Evolutionary conservation across 2,113 vertebrate genomes (phyloP), one percentile per base, ranked within the genome.

Genomic region (Pontoporia blainvillei): DNA sequence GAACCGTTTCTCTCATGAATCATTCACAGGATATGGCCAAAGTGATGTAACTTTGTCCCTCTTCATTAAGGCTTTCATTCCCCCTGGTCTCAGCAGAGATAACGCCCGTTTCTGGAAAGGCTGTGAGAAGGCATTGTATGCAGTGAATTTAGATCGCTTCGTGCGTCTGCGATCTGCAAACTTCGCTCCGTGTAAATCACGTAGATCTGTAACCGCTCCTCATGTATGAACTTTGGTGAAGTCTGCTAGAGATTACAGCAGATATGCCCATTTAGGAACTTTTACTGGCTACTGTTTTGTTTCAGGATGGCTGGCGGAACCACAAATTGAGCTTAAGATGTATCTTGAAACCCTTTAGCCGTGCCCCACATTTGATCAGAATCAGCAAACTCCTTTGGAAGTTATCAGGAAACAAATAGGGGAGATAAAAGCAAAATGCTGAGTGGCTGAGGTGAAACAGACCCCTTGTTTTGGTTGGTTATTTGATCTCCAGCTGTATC

Each of bases 351-450:
- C 97, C 91, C 76, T 96, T 95, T 94, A 95, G 91, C 95, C 86
- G 89, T 95, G 94, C 93, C 62, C 86, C 94, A 81, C 96, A 93
- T 96, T 97, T 95, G 89, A 96, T 98, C 96, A 96, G 93, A 96
- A 96, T 96, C 91, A 97, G 95, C 71, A 84, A 91, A 75, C 64
- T 86, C 83, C 96, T 97, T 98, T 96, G 97, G 97, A 97, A 98
- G 96, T 97, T 97, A 96, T 97, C 95, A 79, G 91, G 96, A 98
- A 97, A 95, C 97, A 98, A 98, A 97, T 97, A 96, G 96, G 95
- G 93, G 95, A 97, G 93, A 97, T 96, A 96, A 97, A 97, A 97
- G 95, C 86, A 67, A 92, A 97, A 95, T 73, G 90, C 94, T 84
- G 97, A 98, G 87, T 96, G 90, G 83, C 86, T 94, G 86, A 94